A percentile compares a stretch with the other conserved stretches of the same genome.
These are phyloP conservation scores for Rhynchonema sp. DNA, from an alignment of 2,888 invertebrate genomes.

Conservation along the genomic window DNA sequence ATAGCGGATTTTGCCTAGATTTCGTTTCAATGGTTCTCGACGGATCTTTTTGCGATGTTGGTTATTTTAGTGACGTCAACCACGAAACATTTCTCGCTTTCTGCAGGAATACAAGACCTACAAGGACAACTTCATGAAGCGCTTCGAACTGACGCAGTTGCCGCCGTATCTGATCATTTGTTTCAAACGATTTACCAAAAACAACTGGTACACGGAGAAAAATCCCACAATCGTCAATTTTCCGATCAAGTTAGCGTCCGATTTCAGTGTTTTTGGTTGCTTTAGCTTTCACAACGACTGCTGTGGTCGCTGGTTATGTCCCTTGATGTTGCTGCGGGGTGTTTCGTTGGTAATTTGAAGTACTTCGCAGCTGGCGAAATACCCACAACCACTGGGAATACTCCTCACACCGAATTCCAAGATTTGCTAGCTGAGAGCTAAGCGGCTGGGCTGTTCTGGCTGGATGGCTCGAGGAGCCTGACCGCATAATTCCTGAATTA, in stretches of 20 bases:
- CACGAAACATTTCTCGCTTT: background rate
- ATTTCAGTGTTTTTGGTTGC: background rate
- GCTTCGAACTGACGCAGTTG: conserved; percentile 78
- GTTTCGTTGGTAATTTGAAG: no score
- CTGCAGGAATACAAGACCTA: conserved; percentile 80
- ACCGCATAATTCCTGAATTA: no score
- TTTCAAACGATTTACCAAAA: conserved; percentile 93
- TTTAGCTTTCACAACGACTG: no score
- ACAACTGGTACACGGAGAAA: conserved; percentile 94
- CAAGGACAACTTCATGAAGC: conserved; percentile 89
- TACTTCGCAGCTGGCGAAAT: no score
- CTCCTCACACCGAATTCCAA: no score
- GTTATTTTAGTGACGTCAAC: background rate
- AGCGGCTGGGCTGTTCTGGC: no score
- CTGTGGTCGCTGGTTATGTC: no score
- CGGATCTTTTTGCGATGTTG: conserved; percentile 4
- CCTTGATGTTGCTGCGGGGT: no score
- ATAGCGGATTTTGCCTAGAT: background rate
- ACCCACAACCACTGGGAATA: no score
- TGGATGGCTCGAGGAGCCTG: no score
- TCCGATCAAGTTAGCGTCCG: conserved; percentile 66
- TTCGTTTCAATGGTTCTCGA: background rate
- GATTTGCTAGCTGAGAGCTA: no score
- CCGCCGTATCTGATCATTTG: conserved; percentile 78
- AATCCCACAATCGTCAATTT: conserved; percentile 99